phyloP scores from a whole-genome alignment of 2,888 invertebrate species.

The Hipparchia semele region DNA sequence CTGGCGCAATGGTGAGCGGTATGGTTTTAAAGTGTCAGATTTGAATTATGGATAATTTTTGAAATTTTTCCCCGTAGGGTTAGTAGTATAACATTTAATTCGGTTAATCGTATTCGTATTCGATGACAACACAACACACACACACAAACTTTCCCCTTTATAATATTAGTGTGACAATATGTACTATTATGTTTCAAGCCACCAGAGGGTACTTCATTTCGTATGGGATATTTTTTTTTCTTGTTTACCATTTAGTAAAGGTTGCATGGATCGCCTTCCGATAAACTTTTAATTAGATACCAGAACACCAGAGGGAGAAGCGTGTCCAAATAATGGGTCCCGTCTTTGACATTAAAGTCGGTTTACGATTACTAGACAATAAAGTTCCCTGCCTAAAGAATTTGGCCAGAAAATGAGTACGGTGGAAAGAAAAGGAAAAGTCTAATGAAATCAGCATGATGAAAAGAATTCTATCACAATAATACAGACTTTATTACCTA shows the following conservation, averaged over 20 bases:
- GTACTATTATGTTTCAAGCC: not conserved
- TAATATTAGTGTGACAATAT: too few species aligned
- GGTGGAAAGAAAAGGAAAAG: conserved; percentile 1
- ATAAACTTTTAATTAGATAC: not conserved
- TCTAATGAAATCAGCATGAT: conserved; percentile 1
- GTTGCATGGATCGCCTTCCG: not conserved
- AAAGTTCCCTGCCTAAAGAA: conserved; percentile 3
- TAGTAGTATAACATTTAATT: too few species aligned
- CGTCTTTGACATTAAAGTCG: conserved; percentile 5
- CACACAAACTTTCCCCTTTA: too few species aligned
- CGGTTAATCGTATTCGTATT: too few species aligned
- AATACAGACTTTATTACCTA: not conserved
- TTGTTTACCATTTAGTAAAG: not conserved
- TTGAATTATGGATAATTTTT: too few species aligned
- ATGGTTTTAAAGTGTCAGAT: too few species aligned
- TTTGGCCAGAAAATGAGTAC: not conserved
- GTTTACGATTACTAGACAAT: conserved; percentile 14
- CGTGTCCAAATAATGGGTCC: conserved; percentile 5
- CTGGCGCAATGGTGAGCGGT: too few species aligned
- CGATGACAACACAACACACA: too few species aligned
- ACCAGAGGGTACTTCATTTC: not conserved
- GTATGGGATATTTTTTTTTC: too few species aligned
- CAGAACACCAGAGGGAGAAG: not conserved
- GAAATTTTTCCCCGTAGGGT: too few species aligned
- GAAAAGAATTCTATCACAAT: not conserved